Evolutionary conservation across 2,113 vertebrate genomes (phyloP).

Genomic region (Toxotes chatareus): DNA sequence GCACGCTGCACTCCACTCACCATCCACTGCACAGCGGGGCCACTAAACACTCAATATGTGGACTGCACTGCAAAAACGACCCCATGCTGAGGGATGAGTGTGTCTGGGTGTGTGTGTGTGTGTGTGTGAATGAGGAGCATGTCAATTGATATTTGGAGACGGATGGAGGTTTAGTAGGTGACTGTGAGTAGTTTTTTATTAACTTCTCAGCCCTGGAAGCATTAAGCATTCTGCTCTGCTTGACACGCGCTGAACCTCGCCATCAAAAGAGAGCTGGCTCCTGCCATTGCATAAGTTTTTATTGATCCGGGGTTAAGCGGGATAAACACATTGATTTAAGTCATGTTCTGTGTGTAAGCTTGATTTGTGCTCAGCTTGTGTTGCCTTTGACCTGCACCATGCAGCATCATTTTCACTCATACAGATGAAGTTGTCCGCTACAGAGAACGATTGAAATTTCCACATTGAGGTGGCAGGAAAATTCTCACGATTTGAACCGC

Average conservation of each 20-base stretch:
- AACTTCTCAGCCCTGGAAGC: neutral
- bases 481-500: neutral
- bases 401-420: neutral
- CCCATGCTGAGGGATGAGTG: conserved; percentile 32
- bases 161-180: neutral
- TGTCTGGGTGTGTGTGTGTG: neutral
- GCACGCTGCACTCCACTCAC: conserved; percentile 33
- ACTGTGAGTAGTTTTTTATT: conserved; percentile 4
- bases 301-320: conserved; percentile 35
- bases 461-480: neutral
- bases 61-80: conserved; percentile 34
- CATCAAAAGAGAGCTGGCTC: neutral
- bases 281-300: neutral
- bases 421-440: neutral
- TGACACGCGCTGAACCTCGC: neutral
- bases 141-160: conserved; percentile 8
- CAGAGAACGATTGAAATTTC: neutral
- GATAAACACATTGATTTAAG: conserved; percentile 37
- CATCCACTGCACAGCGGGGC: conserved; percentile 47
- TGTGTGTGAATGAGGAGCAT: conserved; percentile 12
- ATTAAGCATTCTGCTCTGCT: conserved; percentile 45
- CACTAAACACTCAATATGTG: conserved; percentile 52
- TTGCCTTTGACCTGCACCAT: conserved; percentile 1
- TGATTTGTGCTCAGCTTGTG: conserved; percentile 16
- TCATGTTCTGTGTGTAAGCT: conserved; percentile 5